Evolutionary conservation across 2,888 invertebrate genomes (phyloP).

Genomic region (Petrolisthes cinctipes): DNA sequence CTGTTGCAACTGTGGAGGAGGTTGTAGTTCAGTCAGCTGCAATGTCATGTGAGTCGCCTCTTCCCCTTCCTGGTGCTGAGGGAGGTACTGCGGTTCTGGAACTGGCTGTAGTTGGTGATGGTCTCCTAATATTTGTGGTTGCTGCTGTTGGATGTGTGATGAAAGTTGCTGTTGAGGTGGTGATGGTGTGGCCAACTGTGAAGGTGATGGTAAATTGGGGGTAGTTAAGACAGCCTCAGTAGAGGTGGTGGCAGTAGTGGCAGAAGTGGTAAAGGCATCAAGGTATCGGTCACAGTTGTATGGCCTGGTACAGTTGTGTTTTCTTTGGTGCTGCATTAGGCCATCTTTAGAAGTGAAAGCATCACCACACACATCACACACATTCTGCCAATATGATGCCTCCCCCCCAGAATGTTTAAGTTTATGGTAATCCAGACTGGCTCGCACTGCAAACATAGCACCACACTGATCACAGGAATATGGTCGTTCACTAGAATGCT

Average conservation of each 20-base stretch:
- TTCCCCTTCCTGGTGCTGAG: constrained; percentile 22
- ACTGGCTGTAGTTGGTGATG: constrained; percentile 13
- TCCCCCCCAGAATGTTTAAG: constrained; percentile 50
- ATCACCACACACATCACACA: constrained; percentile 49
- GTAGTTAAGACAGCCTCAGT: neutral
- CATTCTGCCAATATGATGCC: constrained; percentile 49
- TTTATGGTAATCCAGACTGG: constrained; percentile 53
- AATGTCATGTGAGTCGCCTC: constrained; percentile 18
- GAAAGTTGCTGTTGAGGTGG: constrained; percentile 9
- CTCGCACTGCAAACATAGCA: constrained; percentile 48
- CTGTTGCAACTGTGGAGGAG: constrained; percentile 52
- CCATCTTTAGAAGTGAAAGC: constrained; percentile 55
- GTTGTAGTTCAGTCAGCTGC: constrained; percentile 49
- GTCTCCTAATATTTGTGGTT: neutral
- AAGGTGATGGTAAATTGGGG: neutral
- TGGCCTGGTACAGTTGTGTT: constrained; percentile 46
- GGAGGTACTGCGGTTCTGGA: constrained; percentile 21
- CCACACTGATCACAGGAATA: constrained; percentile 47
- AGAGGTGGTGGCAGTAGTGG: constrained; percentile 12
- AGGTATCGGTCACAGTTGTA: constrained; percentile 51
- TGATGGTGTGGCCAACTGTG: neutral
- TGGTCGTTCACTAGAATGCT: constrained; percentile 45
- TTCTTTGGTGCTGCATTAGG: constrained; percentile 49
- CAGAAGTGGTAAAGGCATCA: constrained; percentile 40
- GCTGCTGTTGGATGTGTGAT: constrained; percentile 25